Evolutionary conservation across 2,888 invertebrate species (phyloP), one percentile per base, ranked within the genome.

Genomic region (Cataglyphis cursor): DNA sequence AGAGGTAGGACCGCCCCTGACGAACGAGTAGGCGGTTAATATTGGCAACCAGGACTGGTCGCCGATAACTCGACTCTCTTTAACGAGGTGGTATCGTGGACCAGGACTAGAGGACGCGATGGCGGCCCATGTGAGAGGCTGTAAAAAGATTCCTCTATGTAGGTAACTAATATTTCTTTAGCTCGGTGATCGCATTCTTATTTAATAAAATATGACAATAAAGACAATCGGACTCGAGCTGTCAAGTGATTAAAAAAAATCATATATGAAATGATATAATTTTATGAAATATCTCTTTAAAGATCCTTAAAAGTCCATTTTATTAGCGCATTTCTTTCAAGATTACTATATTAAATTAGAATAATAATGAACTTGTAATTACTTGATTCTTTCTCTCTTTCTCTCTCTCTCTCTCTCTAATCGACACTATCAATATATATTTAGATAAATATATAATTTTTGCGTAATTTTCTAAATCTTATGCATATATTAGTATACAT

Each of bases 1-100:
- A 93, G 93, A 91, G 90, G 89, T 93, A 93, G 92, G 93, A 93
- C 93, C 93, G 93, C 93, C 93, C 90, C 92, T 91, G 91, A 83
- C 88, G 90, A 92, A 91, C 91, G 91, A 92, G 93, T 92, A 93
- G 93, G 93, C 93, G 93, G 93, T 80, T 80, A 80, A 59, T 72
- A 80, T 80, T 87, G 86, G 88, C 90, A 90, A 90, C 89, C 87
- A 88, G 88, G 87, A 90, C 90, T 89, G 85, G 82, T 88, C 89
- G 84, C 86, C 84, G 86, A 85, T 83, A 84, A 85, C 88, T 84
- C 88, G 85, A 62, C 87, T 89, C 91, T 90, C 91, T 90, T 89
- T 90, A 92, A 91, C 92, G 90, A 72, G 76, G 73, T 90, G 89
- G 89, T 89, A 87, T 89, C 89, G 87, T 87, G 84, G 86, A 87